Conservation (phyloP, 2,888 invertebrate species). For the Proisotoma minuta region DNA sequence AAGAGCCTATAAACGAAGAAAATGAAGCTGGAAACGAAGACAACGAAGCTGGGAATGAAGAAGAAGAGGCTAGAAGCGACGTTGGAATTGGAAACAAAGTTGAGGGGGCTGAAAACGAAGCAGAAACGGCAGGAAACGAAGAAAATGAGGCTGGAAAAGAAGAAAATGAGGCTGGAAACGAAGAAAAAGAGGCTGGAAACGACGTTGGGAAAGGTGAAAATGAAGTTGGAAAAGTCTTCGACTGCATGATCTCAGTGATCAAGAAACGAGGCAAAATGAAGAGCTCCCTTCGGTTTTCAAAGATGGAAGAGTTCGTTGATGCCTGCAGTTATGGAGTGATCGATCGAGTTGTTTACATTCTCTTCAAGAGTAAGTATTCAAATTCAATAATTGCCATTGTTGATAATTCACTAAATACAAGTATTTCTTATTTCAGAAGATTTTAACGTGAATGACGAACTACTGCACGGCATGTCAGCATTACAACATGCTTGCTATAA, state of each 20-base stretch:
- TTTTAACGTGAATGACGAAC: neutral
- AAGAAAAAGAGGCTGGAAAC: too few species aligned
- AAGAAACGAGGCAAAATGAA: neutral
- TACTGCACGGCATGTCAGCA: neutral
- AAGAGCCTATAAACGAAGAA: neutral
- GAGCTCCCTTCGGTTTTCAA: neutral
- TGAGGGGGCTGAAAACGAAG: neutral
- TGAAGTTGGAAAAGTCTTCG: too few species aligned
- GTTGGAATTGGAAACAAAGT: neutral
- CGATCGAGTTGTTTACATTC: neutral
- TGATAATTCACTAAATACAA: neutral
- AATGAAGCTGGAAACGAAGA: too few species aligned
- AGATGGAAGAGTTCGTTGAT: neutral
- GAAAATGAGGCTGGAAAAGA: neutral
- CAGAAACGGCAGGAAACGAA: neutral
- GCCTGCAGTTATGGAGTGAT: neutral
- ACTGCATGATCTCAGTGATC: neutral
- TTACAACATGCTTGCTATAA: neutral
- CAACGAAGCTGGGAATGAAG: neutral
- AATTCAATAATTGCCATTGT: neutral
- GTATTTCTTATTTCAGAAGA: neutral
- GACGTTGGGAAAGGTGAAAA: too few species aligned
- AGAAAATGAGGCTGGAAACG: neutral
- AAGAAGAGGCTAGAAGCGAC: too few species aligned
- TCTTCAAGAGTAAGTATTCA: neutral